Percentiles rank a stretch among this genome's conserved stretches.
Conservation (phyloP, 2,797 vertebrate genomes). For the Merluccius polli region DNA sequence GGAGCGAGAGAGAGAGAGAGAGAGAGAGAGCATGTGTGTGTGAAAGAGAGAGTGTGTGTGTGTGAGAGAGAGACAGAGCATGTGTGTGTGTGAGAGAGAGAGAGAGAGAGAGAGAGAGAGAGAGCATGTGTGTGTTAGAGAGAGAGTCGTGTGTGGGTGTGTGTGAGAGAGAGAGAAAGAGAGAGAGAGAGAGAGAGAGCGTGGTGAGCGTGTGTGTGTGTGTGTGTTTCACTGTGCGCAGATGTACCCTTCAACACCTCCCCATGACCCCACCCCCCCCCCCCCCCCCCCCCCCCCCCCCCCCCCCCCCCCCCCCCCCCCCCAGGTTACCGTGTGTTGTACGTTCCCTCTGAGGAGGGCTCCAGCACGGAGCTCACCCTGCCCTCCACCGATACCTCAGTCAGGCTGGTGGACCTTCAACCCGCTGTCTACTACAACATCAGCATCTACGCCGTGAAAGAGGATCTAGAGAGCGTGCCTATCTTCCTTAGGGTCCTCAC, state of each 20-base stretch:
- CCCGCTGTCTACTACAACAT: slow-evolving; percentile 92
- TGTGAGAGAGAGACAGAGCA: no score
- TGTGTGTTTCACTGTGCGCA: slow-evolving; percentile 9
- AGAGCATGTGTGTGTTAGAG: no score
- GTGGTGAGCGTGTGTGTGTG: no score
- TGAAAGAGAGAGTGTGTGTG: no score
- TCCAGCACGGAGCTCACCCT: slow-evolving; percentile 92
- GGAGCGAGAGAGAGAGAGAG: no score
- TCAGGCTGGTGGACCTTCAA: slow-evolving; percentile 85
- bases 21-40: no score
- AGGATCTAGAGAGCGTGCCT: slow-evolving; percentile 86
- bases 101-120: no score
- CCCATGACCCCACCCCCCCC: no score
- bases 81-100: no score
- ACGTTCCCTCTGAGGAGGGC: slow-evolving; percentile 86
- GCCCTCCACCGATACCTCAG: slow-evolving; percentile 79
- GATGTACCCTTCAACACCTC: not conserved
- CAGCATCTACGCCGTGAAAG: slow-evolving; percentile 91
- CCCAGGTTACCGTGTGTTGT: slow-evolving; percentile 90
- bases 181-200: no score
- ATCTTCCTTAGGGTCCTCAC: slow-evolving; percentile 87
- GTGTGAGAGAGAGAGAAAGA: not conserved
- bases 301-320: no score
- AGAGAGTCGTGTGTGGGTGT: not conserved
- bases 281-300: not conserved